Percentiles rank a stretch among this genome's conserved stretches.
phyloP scores from a whole-genome alignment of 53 echinoderm and acorn worm genomes.

The Astropecten irregularis region DNA sequence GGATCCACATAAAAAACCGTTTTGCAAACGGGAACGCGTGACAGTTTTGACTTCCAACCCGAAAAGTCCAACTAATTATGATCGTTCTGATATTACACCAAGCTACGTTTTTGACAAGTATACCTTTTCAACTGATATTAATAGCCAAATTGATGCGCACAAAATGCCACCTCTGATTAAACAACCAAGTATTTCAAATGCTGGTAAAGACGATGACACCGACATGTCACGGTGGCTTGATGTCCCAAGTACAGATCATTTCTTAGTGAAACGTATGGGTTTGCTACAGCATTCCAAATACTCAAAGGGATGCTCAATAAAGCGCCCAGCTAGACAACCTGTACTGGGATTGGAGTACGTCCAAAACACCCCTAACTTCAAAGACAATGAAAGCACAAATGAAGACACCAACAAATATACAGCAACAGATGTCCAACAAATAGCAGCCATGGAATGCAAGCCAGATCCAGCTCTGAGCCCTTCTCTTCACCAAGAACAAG shows the following conservation, averaged over 20 bases:
- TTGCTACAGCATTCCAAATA: not conserved
- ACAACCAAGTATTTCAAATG: conserved; percentile 8
- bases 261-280: not conserved
- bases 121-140: not conserved
- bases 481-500: not conserved
- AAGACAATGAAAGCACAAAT: conserved; percentile 4
- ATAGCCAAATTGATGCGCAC: not conserved
- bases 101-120: not conserved
- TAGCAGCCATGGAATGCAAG: not conserved
- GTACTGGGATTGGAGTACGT: conserved; percentile 88
- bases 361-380: conserved; percentile 48
- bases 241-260: not conserved
- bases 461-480: not conserved
- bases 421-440: not conserved
- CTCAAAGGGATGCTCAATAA: conserved; percentile 2
- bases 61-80: not conserved
- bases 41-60: not conserved
- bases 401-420: not conserved
- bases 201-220: not conserved
- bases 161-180: not conserved
- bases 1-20: not conserved
- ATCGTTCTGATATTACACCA: not conserved
- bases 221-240: not conserved
- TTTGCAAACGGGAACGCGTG: conserved; percentile 1
- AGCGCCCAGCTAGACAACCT: conserved; percentile 74